phyloP scores from a whole-genome alignment of 2,888 invertebrate species.

The Zaprionus lineosus region DNA sequence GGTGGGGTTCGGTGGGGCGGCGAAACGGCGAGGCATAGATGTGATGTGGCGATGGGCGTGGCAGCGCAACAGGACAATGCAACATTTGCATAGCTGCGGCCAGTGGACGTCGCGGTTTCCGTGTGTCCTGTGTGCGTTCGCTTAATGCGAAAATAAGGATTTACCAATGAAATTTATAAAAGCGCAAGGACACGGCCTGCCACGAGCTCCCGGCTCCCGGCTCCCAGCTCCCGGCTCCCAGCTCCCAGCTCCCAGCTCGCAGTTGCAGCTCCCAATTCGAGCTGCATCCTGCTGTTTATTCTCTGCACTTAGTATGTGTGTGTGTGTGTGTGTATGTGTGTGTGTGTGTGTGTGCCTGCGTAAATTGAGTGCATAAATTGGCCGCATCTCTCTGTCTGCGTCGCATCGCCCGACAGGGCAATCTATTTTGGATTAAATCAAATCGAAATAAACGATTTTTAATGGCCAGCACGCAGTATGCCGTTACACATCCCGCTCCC shows the following conservation, averaged over 20 bases:
- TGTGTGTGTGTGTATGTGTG: too few relatives aligned
- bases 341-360: constrained; percentile 29
- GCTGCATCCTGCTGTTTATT: constrained; percentile 10
- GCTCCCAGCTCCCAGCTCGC: constrained; percentile 15
- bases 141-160: constrained; percentile 81
- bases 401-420: constrained; percentile 63
- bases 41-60: not conserved
- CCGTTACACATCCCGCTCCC: not conserved
- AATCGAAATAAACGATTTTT: constrained; percentile 83
- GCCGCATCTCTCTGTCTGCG: constrained; percentile 38
- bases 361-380: constrained; percentile 80
- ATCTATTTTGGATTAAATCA: constrained; percentile 83
- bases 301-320: not conserved
- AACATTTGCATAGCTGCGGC: constrained; percentile 69
- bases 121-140: constrained; percentile 16
- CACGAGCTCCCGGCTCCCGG: constrained; percentile 16
- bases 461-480: constrained; percentile 71
- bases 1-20: not conserved
- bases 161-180: constrained; percentile 83
- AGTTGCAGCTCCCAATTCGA: constrained; percentile 1
- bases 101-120: constrained; percentile 11
- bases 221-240: constrained; percentile 19
- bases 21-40: not conserved
- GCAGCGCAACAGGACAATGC: constrained; percentile 70
- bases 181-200: constrained; percentile 42